Evolutionary conservation across 1,140 invertebrate species (phyloP), one percentile per base, ranked within the genome.

Genomic region (Chionoecetes opilio): DNA sequence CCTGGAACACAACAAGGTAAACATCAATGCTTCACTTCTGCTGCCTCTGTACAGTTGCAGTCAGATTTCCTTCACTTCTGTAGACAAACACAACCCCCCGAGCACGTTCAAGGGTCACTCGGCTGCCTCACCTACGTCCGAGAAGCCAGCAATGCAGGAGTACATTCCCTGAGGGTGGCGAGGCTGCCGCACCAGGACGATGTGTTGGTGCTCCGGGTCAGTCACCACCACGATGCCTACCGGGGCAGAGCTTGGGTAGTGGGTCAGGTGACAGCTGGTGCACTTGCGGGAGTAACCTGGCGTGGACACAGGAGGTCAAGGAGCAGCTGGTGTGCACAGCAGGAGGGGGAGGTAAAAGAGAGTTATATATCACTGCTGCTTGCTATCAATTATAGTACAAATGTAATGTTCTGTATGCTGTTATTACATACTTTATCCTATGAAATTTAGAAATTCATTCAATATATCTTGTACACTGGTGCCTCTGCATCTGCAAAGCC

Each of bases 61-160:
- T 75, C 11, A 75, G n/a, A 75, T n/a, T 75, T n/a, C n/a, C 26
- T n/a, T 53, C 11, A 53, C 11, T 53, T 2, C 9, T 75, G 26
- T 17, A 21, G 21, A 75, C 63, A 75, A 75, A 75, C 26, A 75
- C 63, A 75, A n/a, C 21, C 21, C 46, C 21, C 46, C 46, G 11
- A 53, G 46, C 21, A 17, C 21, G 8, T 1, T 17, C 8, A 53
- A 75, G 21, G 6, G 21, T 75, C 63, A 2, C 2, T 26, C n/a
- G 21, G n/a, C 26, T 26, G 11, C 11, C 94, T 94, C 96, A 97
- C 97, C 97, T 96, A 97, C 97, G 96, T 98, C 97, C 96, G 97
- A 97, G 95, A 98, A 98, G 29, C 98, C 98, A 46, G 98, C 97
- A 85, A 98, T 97, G 96, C 97, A 97, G 3, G 97, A 97, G 96